A percentile compares a stretch with the other conserved stretches of the same genome.
Evolutionary conservation across 2,888 invertebrate genomes (phyloP).

Genomic region (Parnassius mnemosyne): DNA sequence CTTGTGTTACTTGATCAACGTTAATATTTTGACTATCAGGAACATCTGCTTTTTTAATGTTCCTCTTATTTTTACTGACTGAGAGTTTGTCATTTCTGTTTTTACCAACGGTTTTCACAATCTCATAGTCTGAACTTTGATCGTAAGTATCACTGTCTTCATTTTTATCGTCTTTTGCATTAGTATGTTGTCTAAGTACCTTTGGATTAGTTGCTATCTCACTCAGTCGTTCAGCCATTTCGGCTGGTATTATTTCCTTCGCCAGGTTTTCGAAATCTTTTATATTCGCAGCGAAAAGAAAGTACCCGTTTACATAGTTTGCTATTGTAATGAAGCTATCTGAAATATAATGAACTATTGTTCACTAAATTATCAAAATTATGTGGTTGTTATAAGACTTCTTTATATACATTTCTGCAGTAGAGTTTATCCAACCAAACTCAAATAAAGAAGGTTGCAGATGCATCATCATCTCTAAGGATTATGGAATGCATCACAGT

Average conservation of each 20-base stretch:
- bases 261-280: slow-evolving; percentile 11
- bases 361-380: too few species aligned
- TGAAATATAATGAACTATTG: slow-evolving; percentile 1
- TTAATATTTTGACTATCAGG: background rate
- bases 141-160: background rate
- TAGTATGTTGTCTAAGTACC: background rate
- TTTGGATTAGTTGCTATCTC: background rate
- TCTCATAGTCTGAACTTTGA: background rate
- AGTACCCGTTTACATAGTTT: slow-evolving; percentile 12
- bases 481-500: too few species aligned
- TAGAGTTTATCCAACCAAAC: too few species aligned
- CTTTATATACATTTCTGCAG: too few species aligned
- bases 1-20: slow-evolving; percentile 8
- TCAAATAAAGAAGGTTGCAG: too few species aligned
- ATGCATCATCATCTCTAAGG: too few species aligned
- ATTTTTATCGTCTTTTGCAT: background rate
- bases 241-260: background rate
- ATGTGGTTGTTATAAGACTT: too few species aligned
- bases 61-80: background rate
- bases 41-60: background rate
- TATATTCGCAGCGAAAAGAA: slow-evolving; percentile 12
- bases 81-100: background rate
- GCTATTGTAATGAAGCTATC: slow-evolving; percentile 4
- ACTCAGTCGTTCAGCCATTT: background rate
- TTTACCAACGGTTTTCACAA: background rate